Conservation (phyloP, 1,140 invertebrate species). For the Bursaphelenchus mucronatus region DNA sequence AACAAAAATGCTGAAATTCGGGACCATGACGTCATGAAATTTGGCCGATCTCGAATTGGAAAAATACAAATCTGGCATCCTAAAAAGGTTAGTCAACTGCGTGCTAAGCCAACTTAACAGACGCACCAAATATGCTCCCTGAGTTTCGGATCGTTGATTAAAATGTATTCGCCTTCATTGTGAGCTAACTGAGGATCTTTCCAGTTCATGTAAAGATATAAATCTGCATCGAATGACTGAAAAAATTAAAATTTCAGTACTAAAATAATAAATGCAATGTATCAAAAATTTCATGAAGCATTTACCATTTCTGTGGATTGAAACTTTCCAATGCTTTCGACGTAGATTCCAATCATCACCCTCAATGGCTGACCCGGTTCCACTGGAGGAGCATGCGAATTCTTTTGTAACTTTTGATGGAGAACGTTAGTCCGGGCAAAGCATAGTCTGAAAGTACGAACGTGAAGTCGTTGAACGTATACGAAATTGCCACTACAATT, state of each 20-base stretch:
- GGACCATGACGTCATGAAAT: conserved; percentile 49
- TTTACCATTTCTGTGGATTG: conserved; percentile 48
- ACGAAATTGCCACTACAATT: too few relatives aligned
- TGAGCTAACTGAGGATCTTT: conserved; percentile 48
- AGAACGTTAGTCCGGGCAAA: conserved; percentile 5
- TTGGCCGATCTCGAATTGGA: conserved; percentile 44
- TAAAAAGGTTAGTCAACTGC: conserved; percentile 37
- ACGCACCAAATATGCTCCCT: conserved; percentile 50
- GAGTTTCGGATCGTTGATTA: conserved; percentile 53
- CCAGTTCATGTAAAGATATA: conserved; percentile 57
- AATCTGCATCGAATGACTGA: conserved; percentile 58
- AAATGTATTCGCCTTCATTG: conserved; percentile 48
- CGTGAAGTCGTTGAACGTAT: too few relatives aligned
- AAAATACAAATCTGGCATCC: conserved; percentile 65
- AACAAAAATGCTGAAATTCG: conserved; percentile 60
- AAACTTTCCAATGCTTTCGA: conserved; percentile 53
- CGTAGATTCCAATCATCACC: conserved; percentile 51
- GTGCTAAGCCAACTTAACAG: too few relatives aligned
- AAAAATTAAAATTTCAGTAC: conserved; percentile 21
- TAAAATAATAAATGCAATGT: background rate
- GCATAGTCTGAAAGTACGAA: background rate
- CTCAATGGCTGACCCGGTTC: conserved; percentile 28
- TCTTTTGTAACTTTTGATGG: conserved; percentile 29
- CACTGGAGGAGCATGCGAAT: conserved; percentile 22
- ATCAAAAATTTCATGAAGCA: background rate